A percentile compares a stretch with the other conserved stretches of the same genome.
These are phyloP conservation scores for Apis florea DNA, from an alignment of 1,140 invertebrate species.

Conservation along the genomic window DNA sequence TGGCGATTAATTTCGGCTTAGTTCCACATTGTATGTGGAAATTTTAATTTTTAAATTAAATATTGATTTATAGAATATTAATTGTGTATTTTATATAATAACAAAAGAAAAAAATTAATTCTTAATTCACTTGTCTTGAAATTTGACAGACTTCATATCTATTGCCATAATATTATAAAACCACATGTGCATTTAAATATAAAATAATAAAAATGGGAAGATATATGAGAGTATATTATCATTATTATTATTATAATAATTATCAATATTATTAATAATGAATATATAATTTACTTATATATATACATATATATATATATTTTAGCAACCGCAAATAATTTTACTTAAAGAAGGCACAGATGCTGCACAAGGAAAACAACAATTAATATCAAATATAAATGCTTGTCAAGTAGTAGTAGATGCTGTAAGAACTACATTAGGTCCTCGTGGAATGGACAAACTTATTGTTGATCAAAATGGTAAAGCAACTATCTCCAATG, in stretches of 20 bases:
- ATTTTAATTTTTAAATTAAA: neutral
- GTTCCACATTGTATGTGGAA: constrained; percentile 14
- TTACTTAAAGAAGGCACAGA: constrained; percentile 99
- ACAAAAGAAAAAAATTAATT: constrained; percentile 10
- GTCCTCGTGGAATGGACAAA: constrained; percentile 99
- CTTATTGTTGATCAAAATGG: constrained; percentile 95
- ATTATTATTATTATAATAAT: constrained; percentile 18
- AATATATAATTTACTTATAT: neutral
- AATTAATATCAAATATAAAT: constrained; percentile 99
- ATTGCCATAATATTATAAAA: neutral
- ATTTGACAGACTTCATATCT: neutral
- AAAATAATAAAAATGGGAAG: constrained; percentile 58
- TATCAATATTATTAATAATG: neutral
- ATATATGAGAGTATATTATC: constrained; percentile 58
- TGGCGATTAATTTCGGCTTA: constrained; percentile 61
- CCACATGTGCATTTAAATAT: constrained; percentile 10
- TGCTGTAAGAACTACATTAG: constrained; percentile 97
- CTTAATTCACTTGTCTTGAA: constrained; percentile 29
- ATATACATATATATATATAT: constrained; percentile 61
- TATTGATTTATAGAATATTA: neutral
- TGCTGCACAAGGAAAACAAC: constrained; percentile 96
- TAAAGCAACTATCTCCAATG: constrained; percentile 98
- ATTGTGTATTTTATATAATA: neutral
- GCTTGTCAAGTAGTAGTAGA: constrained; percentile 98
- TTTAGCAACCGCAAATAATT: constrained; percentile 98